Evolutionary conservation across 2,113 vertebrate genomes (phyloP), one percentile per base, ranked within the genome.

Genomic region (Sylvilagus bachmani): DNA sequence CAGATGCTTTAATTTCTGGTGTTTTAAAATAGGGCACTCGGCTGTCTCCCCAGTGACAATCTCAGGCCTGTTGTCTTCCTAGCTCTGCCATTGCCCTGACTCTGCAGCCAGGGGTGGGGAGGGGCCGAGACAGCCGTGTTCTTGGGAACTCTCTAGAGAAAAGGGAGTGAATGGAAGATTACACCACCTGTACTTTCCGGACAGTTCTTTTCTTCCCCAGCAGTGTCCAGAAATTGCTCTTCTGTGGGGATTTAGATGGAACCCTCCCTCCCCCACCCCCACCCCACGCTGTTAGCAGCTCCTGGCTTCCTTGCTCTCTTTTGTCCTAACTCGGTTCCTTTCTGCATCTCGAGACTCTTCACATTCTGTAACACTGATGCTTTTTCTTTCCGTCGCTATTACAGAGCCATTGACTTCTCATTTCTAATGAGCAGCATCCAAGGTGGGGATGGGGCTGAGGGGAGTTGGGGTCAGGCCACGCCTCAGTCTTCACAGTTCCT

Each of bases 61-160:
- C 0, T 0, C 27, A 29, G 13, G 6, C 1, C 8, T 31, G 25
- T 22, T 4, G 8, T 3, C 22, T 44, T 84, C 74, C 6, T 24
- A 36, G 13, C 55, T 77, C 33, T 10, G 10, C 16, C 38, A 1
- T 4, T 36, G 61, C 17, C 31, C 33, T 51, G 21, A 8, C 53
- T 14, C 44, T 0, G 2, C 19, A 14, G 9, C 2, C 2, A 25
- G 12, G 17, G 1, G 0, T n/a, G 25, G 29, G 29, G 10, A 66
- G 8, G 49, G 21, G 3, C 4, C 22, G 19, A 7, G 12, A 5
- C n/a, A 36, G 14, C 6, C 58, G 38, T 29, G 3, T n/a, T 33
- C 29, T 70, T 13, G 33, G 17, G 58, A 62, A 12, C 24, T 44
- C 67, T 89, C n/a, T 6, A 4, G 31, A 64, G n/a, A 6, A 61